Evolutionary conservation across 2,113 vertebrate species (phyloP).

Genomic region (Aspidoscelis tigris): DNA sequence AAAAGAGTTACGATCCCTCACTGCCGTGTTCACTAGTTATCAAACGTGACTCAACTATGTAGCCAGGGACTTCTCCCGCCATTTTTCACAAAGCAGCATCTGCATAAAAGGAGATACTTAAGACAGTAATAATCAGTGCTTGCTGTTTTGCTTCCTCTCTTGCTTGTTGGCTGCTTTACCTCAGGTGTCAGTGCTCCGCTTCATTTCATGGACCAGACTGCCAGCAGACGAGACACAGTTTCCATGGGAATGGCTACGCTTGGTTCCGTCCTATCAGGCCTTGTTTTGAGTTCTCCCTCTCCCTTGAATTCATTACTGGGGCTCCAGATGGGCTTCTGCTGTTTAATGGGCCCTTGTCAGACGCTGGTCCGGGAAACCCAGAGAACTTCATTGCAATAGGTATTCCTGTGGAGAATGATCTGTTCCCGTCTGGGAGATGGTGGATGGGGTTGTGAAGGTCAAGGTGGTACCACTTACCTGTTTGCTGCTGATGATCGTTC

Average conservation of each 20-base stretch:
- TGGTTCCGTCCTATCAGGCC: slow-evolving; percentile 89
- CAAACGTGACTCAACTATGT: no score
- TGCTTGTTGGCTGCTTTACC: slow-evolving; percentile 27
- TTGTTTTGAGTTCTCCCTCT: slow-evolving; percentile 86
- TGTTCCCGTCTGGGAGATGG: not conserved
- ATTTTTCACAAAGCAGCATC: not conserved
- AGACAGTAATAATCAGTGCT: not conserved
- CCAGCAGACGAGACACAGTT: slow-evolving; percentile 91
- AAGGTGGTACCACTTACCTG: not conserved
- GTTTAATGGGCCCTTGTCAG: slow-evolving; percentile 85
- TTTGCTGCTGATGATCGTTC: not conserved
- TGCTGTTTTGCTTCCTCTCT: slow-evolving; percentile 36
- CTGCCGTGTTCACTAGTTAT: no score
- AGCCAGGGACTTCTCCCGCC: no score
- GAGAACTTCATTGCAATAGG: slow-evolving; percentile 91
- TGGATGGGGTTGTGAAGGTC: not conserved
- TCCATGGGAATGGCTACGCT: slow-evolving; percentile 89
- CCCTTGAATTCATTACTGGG: slow-evolving; percentile 89
- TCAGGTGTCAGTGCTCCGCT: slow-evolving; percentile 86
- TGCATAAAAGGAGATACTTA: not conserved
- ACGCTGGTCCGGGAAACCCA: slow-evolving; percentile 80
- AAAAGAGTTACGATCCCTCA: no score
- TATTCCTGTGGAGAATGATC: slow-evolving; percentile 57
- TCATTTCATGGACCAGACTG: slow-evolving; percentile 88
- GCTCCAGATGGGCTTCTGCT: slow-evolving; percentile 85